These are phyloP conservation scores for Bugulina stolonifera DNA, from an alignment of 2,888 invertebrate genomes.

Conservation along the genomic window DNA sequence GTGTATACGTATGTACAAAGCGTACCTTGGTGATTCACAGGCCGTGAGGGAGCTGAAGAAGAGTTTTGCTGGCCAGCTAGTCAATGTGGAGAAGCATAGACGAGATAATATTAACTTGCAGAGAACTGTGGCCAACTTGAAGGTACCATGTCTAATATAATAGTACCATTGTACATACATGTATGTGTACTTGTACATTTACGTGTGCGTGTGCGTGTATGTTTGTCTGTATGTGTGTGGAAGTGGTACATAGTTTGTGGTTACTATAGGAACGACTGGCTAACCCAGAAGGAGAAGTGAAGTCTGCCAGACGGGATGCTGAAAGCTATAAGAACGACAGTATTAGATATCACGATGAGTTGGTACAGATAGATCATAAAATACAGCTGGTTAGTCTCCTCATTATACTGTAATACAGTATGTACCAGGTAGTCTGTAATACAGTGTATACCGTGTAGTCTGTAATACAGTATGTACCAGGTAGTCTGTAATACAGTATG, in stretches of 20 bases:
- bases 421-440: no score
- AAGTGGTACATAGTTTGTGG: no score
- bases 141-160: no score
- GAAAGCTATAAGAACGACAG: not conserved
- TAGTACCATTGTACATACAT: no score
- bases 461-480: no score
- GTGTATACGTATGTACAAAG: no score
- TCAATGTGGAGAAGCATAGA: not conserved
- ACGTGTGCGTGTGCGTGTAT: no score
- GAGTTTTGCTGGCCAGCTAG: not conserved
- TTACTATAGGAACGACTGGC: not conserved
- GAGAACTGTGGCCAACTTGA: not conserved
- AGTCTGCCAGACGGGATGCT: not conserved
- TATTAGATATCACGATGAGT: constrained; percentile 12
- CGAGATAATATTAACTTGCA: not conserved
- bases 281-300: constrained; percentile 7
- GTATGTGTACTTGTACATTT: no score
- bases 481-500: no score
- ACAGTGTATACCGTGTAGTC: no score
- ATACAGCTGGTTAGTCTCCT: not conserved
- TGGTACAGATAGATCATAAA: not conserved
- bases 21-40: no score
- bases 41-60: not conserved
- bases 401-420: not conserved
- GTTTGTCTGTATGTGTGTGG: no score